These are phyloP conservation scores for Ceuthmochares aereus DNA, from an alignment of 2,113 vertebrate genomes.

Conservation along the genomic window DNA sequence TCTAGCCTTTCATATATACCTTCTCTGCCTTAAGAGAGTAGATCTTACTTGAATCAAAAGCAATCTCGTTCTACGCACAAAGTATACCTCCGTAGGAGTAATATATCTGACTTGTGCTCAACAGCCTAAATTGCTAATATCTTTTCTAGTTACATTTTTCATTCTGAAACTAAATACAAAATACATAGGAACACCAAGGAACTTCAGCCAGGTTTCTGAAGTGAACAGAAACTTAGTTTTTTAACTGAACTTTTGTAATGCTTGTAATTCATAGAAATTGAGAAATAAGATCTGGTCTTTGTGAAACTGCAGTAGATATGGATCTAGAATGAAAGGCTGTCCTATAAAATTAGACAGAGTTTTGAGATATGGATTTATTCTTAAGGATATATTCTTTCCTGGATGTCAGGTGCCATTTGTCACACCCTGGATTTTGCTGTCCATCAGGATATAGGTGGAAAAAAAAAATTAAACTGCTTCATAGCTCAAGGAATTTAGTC, in stretches of 20 bases:
- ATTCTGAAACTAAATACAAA: not conserved
- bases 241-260: constrained; percentile 25
- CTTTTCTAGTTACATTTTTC: not conserved
- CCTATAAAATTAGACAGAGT: constrained; percentile 78
- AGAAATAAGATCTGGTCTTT: constrained; percentile 57
- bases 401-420: constrained; percentile 83
- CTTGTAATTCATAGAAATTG: constrained; percentile 51
- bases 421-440: constrained; percentile 77
- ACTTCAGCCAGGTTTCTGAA: not conserved
- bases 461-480: constrained; percentile 21
- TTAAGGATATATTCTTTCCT: constrained; percentile 77
- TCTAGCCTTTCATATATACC: not conserved
- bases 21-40: not conserved
- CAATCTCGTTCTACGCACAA: not conserved
- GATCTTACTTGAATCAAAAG: not conserved
- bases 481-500: constrained; percentile 71
- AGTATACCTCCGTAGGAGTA: not conserved
- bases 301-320: constrained; percentile 69
- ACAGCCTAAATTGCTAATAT: not conserved
- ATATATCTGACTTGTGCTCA: not conserved
- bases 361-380: constrained; percentile 77
- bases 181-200: not conserved
- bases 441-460: constrained; percentile 77
- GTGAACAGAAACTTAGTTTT: constrained; percentile 47
- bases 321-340: constrained; percentile 76